A percentile compares a stretch with the other conserved stretches of the same genome.
Conservation (phyloP, 2,888 invertebrate species). For the Drosophila anceps region DNA sequence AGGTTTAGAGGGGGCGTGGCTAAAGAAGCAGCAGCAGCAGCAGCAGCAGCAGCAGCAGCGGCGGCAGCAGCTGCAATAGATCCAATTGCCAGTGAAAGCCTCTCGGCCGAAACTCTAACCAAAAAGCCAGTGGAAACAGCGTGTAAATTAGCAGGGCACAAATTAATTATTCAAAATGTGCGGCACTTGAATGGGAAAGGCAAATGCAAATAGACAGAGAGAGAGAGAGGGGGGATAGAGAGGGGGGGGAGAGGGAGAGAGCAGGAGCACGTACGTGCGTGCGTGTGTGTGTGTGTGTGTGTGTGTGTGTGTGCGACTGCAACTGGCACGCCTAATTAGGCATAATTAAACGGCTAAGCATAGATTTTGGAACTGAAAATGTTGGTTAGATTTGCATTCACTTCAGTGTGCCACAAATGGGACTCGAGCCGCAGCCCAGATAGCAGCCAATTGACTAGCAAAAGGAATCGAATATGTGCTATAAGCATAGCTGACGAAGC, state of each 20-base stretch:
- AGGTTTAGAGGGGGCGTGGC: not conserved
- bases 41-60: too few relatives aligned
- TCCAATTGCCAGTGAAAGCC: constrained; percentile 48
- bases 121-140: constrained; percentile 75
- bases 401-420: constrained; percentile 20
- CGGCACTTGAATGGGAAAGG: constrained; percentile 71
- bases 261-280: not conserved
- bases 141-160: constrained; percentile 80
- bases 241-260: not conserved
- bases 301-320: constrained; percentile 35
- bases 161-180: constrained; percentile 82
- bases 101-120: constrained; percentile 57
- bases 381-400: constrained; percentile 36
- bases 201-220: constrained; percentile 17
- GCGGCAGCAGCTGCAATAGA: constrained; percentile 19
- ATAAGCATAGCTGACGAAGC: not conserved
- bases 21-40: not conserved
- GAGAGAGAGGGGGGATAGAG: not conserved
- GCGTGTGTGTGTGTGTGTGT: constrained; percentile 21
- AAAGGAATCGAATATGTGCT: not conserved
- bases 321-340: constrained; percentile 67
- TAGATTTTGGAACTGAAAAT: constrained; percentile 54
- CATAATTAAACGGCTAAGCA: constrained; percentile 70
- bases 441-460: not conserved
- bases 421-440: constrained; percentile 2